Conservation (phyloP, 2,113 vertebrate species). For the human region GRCh38 chr18:31228001-31228500, state of each 20-base stretch:
- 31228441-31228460: neutral
- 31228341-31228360: neutral
- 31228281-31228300: neutral
- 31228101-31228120: neutral
- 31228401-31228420: neutral
- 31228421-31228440: neutral
- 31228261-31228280: neutral
- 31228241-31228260: neutral
- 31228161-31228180: neutral
- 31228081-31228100: neutral
- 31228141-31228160: neutral
- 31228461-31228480: neutral
- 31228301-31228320: neutral
- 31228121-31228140: neutral
- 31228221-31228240: neutral
- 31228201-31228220: neutral
- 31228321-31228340: neutral
- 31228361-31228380: neutral
- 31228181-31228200: neutral
- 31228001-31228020: neutral
- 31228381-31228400: neutral
- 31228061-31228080: neutral
- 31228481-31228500: neutral
- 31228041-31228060: accelerated
- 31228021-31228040: neutral